These are phyloP conservation scores for Procambarus virginalis DNA, from an alignment of 1,140 invertebrate species.

Conservation along the genomic window DNA sequence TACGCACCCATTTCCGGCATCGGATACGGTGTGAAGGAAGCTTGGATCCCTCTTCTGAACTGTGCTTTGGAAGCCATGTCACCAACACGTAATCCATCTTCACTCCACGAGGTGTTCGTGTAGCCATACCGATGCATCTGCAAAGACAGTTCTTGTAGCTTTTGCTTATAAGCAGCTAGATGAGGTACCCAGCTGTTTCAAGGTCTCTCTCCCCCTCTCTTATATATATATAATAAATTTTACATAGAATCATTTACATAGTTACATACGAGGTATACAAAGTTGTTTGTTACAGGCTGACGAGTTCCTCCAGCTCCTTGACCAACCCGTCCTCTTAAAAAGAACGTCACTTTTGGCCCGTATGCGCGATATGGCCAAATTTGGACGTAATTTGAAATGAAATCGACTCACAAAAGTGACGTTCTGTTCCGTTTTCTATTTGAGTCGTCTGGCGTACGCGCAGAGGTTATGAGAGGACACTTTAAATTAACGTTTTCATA, in stretches of 20 bases:
- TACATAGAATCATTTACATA: neutral
- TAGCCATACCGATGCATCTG: neutral
- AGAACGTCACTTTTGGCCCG: too few relatives aligned
- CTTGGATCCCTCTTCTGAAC: neutral
- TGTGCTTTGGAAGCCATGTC: neutral
- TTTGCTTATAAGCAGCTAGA: neutral
- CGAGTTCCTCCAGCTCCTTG: too few relatives aligned
- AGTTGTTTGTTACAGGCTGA: neutral
- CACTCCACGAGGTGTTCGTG: neutral
- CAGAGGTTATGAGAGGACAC: too few relatives aligned
- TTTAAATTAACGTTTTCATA: too few relatives aligned
- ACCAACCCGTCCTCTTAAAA: too few relatives aligned
- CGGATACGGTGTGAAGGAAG: neutral
- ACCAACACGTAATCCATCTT: neutral
- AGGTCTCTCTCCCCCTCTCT: too few relatives aligned
- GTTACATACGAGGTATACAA: neutral
- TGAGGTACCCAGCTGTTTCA: too few relatives aligned
- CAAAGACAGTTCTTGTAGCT: neutral
- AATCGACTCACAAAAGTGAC: too few relatives aligned
- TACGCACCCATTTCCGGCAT: neutral
- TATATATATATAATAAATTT: conserved; percentile 4
- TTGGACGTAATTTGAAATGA: too few relatives aligned
- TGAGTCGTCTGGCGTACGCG: too few relatives aligned
- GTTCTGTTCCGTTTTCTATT: too few relatives aligned
- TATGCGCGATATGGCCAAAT: too few relatives aligned